Percentiles rank a stretch among this genome's conserved stretches.
Conservation (phyloP, 2,797 vertebrate genomes). For the Champsocephalus esox region DNA sequence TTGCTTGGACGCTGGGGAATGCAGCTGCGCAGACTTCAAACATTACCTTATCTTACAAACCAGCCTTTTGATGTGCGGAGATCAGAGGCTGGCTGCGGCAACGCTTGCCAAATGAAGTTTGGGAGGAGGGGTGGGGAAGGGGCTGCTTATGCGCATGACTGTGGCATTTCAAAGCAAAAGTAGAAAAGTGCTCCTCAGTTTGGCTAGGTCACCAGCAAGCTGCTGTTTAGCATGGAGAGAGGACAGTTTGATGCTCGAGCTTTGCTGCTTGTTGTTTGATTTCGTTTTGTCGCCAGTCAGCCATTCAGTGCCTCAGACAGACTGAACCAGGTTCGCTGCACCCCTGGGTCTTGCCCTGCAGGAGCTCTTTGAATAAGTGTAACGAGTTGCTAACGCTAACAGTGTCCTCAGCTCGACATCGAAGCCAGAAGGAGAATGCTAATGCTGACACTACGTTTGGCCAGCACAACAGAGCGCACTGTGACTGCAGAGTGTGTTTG, state of each 20-base stretch:
- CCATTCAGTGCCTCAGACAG: conserved; percentile 28
- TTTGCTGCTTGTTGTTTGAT: conserved; percentile 48
- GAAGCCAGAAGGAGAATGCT: conserved; percentile 50
- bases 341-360: conserved; percentile 52
- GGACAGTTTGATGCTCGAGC: conserved; percentile 74
- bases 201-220: conserved; percentile 88
- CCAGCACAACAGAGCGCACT: conserved; percentile 24
- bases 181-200: conserved; percentile 86
- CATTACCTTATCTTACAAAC: conserved; percentile 98
- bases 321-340: conserved; percentile 54
- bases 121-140: conserved; percentile 56
- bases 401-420: conserved; percentile 45
- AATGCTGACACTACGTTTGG: conserved; percentile 36
- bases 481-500: conserved; percentile 15
- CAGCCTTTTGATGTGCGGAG: conserved; percentile 95
- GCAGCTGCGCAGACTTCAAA: conserved; percentile 94
- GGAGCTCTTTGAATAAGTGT: conserved; percentile 37
- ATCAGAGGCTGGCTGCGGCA: conserved; percentile 92
- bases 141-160: conserved; percentile 85
- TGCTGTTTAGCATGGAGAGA: conserved; percentile 82
- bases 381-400: conserved; percentile 52
- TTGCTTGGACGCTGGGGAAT: conserved; percentile 94
- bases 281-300: conserved; percentile 35
- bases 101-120: conserved; percentile 92
- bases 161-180: conserved; percentile 91